These are phyloP conservation scores for Entomyzon cyanotis DNA, from an alignment of 2,113 vertebrate genomes.

Conservation along the genomic window DNA sequence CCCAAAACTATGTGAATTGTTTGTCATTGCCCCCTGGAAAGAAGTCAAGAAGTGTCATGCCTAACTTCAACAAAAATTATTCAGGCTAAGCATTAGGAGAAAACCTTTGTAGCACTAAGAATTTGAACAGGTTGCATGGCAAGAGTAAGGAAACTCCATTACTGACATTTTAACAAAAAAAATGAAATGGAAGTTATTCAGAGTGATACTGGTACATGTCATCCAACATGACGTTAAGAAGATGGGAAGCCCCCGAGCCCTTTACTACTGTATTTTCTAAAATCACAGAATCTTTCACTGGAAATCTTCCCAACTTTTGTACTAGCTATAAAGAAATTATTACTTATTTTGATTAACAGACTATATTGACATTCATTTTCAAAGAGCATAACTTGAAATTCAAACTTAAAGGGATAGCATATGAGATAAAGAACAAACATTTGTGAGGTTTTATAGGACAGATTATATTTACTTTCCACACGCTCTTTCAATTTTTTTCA, in stretches of 20 bases:
- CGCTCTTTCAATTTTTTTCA: not conserved
- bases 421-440: not conserved
- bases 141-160: not conserved
- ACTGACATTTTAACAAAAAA: not conserved
- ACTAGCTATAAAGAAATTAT: not conserved
- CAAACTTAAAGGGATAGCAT: not conserved
- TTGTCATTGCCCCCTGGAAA: not conserved
- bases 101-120: not conserved
- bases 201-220: not conserved
- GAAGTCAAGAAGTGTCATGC: not conserved
- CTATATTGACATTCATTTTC: not conserved
- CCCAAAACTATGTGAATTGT: not conserved
- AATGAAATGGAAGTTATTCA: not conserved
- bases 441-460: not conserved
- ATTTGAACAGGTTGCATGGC: not conserved
- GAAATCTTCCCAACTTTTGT: not conserved
- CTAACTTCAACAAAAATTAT: not conserved
- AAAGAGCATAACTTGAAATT: not conserved
- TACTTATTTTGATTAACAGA: not conserved
- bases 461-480: not conserved
- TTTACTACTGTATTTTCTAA: not conserved
- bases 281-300: not conserved
- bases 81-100: not conserved
- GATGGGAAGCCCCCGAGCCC: not conserved
- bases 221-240: not conserved